Evolutionary conservation across 2,888 invertebrate species (phyloP).

Genomic region (Pristionchus maxplancki): DNA sequence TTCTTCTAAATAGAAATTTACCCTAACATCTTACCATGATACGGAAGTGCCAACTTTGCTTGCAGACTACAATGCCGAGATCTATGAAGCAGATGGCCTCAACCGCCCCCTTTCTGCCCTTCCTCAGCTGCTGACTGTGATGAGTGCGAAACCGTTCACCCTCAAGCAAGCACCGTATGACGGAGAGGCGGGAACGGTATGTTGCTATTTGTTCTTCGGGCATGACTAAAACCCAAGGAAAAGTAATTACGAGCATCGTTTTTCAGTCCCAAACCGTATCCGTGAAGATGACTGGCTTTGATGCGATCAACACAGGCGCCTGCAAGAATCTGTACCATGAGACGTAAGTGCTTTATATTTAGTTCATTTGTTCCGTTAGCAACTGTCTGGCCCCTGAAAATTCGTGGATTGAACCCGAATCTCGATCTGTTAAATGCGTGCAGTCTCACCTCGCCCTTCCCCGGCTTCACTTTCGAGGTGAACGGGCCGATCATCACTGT

Average conservation of each 20-base stretch:
- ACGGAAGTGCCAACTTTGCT: too few relatives aligned
- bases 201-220: neutral
- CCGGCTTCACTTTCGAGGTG: constrained; percentile 13
- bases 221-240: too few relatives aligned
- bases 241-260: neutral
- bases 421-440: too few relatives aligned
- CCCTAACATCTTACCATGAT: too few relatives aligned
- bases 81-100: neutral
- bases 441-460: neutral
- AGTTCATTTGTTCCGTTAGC: too few relatives aligned
- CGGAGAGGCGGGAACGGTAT: neutral
- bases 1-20: too few relatives aligned
- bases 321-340: neutral
- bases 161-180: neutral
- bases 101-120: neutral
- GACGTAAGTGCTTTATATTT: neutral
- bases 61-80: neutral
- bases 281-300: neutral
- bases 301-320: neutral
- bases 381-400: too few relatives aligned
- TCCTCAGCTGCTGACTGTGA: neutral
- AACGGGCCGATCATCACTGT: constrained; percentile 2
- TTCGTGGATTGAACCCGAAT: too few relatives aligned
- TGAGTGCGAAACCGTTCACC: neutral
- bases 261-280: neutral